These are phyloP conservation scores for Ferrisia virgata DNA, from an alignment of 2,888 invertebrate genomes.

Conservation along the genomic window DNA sequence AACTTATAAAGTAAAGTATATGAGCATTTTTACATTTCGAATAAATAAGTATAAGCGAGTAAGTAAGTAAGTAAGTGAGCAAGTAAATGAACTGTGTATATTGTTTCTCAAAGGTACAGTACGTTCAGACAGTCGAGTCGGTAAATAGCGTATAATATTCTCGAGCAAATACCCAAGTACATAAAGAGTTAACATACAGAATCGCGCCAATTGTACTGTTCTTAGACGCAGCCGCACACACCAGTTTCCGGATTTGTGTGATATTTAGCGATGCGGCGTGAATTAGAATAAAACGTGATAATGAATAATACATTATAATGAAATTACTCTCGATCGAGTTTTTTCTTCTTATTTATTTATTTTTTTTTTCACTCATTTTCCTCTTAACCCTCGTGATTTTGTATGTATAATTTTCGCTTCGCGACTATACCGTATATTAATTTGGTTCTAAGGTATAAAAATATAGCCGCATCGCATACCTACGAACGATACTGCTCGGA, in stretches of 20 bases:
- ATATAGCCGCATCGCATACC: too few relatives aligned
- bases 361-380: too few relatives aligned
- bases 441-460: too few relatives aligned
- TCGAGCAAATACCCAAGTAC: too few relatives aligned
- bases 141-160: too few relatives aligned
- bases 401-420: slow-evolving; percentile 3
- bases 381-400: neutral
- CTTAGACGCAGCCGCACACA: neutral
- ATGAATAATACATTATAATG: slow-evolving; percentile 26
- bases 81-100: too few relatives aligned
- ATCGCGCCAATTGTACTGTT: slow-evolving; percentile 7
- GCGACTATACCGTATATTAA: neutral
- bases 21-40: neutral
- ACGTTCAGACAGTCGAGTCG: neutral
- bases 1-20: too few relatives aligned
- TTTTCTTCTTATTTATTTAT: too few relatives aligned
- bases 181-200: neutral
- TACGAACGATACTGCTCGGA: too few relatives aligned
- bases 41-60: too few relatives aligned
- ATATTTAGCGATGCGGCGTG: neutral
- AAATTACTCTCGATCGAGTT: slow-evolving; percentile 22
- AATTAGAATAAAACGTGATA: slow-evolving; percentile 23
- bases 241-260: slow-evolving; percentile 24
- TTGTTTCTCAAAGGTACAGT: neutral
- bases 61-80: too few relatives aligned